Evolutionary conservation across 2,113 vertebrate species (phyloP).

Genomic region (Hippocampus barbouri): DNA sequence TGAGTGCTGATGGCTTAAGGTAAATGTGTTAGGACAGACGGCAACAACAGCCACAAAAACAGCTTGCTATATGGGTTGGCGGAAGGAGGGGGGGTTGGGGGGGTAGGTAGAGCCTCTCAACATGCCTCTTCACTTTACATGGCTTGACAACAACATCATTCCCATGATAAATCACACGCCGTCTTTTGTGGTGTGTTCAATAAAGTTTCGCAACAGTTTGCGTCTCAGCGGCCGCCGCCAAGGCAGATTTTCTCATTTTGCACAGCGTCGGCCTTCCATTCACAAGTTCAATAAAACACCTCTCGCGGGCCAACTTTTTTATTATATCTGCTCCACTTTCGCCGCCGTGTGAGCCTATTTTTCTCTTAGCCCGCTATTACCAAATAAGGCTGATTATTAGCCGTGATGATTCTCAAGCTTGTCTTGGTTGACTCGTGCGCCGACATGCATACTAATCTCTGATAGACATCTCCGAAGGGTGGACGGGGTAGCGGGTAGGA

Average conservation of each 20-base stretch:
- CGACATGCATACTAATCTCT: constrained; percentile 63
- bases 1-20: constrained; percentile 98
- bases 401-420: constrained; percentile 53
- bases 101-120: constrained; percentile 41
- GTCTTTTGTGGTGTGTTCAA: constrained; percentile 21
- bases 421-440: constrained; percentile 48
- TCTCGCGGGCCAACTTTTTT: constrained; percentile 46
- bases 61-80: constrained; percentile 22
- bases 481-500: constrained; percentile 44
- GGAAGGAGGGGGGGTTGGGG: neutral
- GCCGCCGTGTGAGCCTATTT: constrained; percentile 54
- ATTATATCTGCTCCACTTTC: constrained; percentile 58
- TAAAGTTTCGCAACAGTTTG: constrained; percentile 22
- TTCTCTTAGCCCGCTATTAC: constrained; percentile 64
- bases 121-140: constrained; percentile 28
- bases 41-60: constrained; percentile 73
- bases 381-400: constrained; percentile 66
- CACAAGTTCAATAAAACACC: constrained; percentile 41
- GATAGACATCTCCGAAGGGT: constrained; percentile 55
- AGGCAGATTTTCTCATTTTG: constrained; percentile 24
- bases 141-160: constrained; percentile 30
- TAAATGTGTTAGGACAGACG: constrained; percentile 98
- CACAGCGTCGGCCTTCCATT: constrained; percentile 33
- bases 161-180: constrained; percentile 17
- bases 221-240: constrained; percentile 24